phyloP scores from a whole-genome alignment of 2,888 invertebrate species.

The Tenthredo notha region DNA sequence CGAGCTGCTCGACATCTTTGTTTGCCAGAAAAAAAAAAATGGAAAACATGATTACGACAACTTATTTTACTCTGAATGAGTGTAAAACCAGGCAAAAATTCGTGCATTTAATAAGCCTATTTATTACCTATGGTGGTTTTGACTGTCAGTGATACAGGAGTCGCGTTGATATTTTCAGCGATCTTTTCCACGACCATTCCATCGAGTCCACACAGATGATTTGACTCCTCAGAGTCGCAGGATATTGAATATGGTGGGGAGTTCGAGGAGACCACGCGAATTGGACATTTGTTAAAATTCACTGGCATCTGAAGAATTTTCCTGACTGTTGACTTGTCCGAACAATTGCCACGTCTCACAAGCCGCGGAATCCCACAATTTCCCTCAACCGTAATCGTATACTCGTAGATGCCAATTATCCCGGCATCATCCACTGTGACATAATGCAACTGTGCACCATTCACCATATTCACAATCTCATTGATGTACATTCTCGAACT shows the following conservation, averaged over 20 bases:
- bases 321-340: neutral
- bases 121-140: neutral
- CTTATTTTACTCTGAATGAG: neutral
- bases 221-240: neutral
- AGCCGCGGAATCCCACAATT: neutral
- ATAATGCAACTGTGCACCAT: neutral
- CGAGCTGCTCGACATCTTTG: constrained; percentile 9
- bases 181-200: neutral
- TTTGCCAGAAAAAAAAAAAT: neutral
- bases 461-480: neutral
- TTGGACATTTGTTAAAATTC: constrained; percentile 24
- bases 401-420: constrained; percentile 8
- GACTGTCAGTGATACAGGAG: neutral
- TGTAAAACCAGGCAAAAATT: neutral
- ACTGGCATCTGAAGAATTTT: neutral
- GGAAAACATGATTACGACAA: neutral
- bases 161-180: neutral
- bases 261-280: neutral
- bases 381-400: neutral
- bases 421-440: neutral
- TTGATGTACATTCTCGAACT: constrained; percentile 28
- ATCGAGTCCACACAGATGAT: constrained; percentile 4
- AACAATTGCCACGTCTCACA: neutral
- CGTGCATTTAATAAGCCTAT: neutral
- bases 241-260: neutral